Conservation (phyloP, 2,797 vertebrate species). For the Xiphorhynchus erythropygius region DNA sequence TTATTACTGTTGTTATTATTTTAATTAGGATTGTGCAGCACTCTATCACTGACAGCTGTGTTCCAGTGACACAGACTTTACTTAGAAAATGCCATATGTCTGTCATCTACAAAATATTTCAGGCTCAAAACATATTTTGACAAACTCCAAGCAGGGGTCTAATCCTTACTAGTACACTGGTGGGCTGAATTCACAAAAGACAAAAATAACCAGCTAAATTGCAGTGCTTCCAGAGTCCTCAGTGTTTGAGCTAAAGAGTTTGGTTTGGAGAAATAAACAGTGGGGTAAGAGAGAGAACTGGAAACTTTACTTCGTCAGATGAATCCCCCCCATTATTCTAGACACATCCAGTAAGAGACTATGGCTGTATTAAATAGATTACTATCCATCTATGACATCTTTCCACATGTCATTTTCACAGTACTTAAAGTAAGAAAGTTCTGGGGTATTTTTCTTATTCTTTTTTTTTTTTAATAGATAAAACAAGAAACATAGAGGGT, state of each 20-base stretch:
- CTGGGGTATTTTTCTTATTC: not conserved
- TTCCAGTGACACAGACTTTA: not conserved
- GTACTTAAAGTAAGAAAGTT: not conserved
- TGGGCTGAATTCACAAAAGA: not conserved
- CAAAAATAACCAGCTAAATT: constrained; percentile 1
- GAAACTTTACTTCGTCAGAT: not conserved
- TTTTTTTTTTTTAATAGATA: not conserved
- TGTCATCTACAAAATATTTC: not conserved
- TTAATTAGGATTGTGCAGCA: not conserved
- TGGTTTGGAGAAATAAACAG: not conserved
- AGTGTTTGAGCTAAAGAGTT: not conserved
- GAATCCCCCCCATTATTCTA: not conserved
- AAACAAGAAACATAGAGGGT: not conserved
- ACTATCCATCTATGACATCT: not conserved
- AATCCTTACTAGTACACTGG: not conserved
- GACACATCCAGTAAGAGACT: not conserved
- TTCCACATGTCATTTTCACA: not conserved
- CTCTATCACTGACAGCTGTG: not conserved
- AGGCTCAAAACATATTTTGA: not conserved
- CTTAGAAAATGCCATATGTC: not conserved
- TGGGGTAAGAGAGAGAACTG: not conserved
- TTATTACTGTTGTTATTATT: not conserved
- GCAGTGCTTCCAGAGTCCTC: not conserved
- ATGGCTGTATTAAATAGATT: not conserved
- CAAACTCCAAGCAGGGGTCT: not conserved